phyloP scores from a whole-genome alignment of 2,797 vertebrate species.

The Salarias fasciatus region DNA sequence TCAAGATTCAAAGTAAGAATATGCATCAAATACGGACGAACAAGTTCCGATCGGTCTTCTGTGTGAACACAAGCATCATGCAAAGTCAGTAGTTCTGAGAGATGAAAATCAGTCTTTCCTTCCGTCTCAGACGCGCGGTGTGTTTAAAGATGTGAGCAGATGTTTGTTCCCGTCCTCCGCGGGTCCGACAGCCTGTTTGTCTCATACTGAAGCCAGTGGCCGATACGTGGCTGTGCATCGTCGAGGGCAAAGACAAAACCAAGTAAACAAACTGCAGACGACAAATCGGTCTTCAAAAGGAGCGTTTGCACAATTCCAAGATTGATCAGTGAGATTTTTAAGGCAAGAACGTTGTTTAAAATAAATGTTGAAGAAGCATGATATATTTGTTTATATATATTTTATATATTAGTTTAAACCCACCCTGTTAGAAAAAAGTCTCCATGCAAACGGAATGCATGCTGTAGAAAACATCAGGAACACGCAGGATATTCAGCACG shows the following conservation, averaged over 20 bases:
- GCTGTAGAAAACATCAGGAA: constrained; percentile 55
- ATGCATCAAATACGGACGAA: constrained; percentile 38
- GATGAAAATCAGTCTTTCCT: constrained; percentile 1
- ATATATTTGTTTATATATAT: no score
- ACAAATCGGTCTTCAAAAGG: no score
- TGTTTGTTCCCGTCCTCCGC: constrained; percentile 3
- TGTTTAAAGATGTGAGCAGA: no score
- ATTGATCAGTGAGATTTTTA: constrained; percentile 77
- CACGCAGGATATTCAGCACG: constrained; percentile 63
- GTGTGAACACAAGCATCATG: constrained; percentile 58
- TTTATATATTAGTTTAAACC: no score
- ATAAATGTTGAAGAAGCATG: no score
- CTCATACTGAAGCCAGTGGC: constrained; percentile 43
- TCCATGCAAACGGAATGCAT: constrained; percentile 73
- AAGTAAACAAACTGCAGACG: background rate
- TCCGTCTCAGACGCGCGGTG: no score
- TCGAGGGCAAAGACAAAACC: background rate
- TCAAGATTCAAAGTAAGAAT: constrained; percentile 19
- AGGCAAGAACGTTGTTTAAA: no score
- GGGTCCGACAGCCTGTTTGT: constrained; percentile 30
- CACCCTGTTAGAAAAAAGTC: constrained; percentile 42
- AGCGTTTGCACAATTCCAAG: constrained; percentile 70
- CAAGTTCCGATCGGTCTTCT: constrained; percentile 3
- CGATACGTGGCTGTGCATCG: constrained; percentile 41
- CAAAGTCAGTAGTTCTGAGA: constrained; percentile 33